Evolutionary conservation across 2,113 vertebrate genomes (phyloP).

Genomic region (Cnemophilus loriae): DNA sequence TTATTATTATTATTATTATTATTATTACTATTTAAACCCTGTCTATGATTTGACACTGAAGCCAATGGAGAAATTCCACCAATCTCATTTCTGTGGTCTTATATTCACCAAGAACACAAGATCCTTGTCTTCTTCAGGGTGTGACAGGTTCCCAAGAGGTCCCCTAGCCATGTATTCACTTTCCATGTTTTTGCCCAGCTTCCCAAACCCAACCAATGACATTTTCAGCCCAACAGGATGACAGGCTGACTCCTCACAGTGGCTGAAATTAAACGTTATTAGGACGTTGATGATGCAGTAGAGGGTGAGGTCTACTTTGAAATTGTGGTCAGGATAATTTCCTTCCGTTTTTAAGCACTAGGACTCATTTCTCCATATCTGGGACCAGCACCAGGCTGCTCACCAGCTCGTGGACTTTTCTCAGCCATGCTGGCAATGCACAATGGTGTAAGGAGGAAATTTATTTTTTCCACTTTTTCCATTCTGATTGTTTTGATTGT

Average conservation of each 20-base stretch:
- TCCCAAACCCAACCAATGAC: background rate
- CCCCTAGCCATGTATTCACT: background rate
- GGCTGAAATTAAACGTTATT: accelerated
- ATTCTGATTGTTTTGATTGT: background rate
- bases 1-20: background rate
- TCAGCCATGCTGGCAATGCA: background rate
- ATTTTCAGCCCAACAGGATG: background rate
- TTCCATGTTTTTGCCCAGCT: background rate
- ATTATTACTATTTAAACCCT: background rate
- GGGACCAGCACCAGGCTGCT: background rate
- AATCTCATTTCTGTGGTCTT: background rate
- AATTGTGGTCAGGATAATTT: background rate
- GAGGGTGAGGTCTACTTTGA: background rate
- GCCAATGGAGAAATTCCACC: background rate
- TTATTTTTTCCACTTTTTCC: background rate
- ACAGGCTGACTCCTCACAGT: background rate
- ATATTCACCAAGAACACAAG: background rate
- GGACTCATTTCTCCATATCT: background rate
- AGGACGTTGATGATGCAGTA: background rate
- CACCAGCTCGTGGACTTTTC: background rate
- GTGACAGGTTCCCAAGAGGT: background rate
- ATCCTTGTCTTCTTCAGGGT: background rate
- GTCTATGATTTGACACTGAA: background rate
- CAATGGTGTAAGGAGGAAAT: background rate
- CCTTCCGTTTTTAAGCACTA: background rate